phyloP scores from a whole-genome alignment of 2,797 vertebrate genomes.

The Odontamblyopus rebecca region DNA sequence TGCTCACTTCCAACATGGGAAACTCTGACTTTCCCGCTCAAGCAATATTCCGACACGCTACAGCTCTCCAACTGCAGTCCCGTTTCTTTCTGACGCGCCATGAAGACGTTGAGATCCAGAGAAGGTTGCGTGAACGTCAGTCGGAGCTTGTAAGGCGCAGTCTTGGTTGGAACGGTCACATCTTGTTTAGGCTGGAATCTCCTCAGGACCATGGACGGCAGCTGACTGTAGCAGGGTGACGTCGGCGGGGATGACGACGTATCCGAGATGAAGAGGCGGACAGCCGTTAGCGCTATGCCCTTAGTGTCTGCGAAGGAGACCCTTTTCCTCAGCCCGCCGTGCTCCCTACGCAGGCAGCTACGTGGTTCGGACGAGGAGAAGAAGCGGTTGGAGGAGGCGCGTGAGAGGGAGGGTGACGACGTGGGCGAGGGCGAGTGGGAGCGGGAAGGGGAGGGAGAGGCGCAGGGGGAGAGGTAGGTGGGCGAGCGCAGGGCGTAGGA shows the following conservation, averaged over 20 bases:
- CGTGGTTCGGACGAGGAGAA: not conserved
- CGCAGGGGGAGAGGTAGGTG: not conserved
- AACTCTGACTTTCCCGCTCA: slow-evolving; percentile 76
- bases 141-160: slow-evolving; percentile 25
- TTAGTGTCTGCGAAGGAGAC: slow-evolving; percentile 84
- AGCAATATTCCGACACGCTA: slow-evolving; percentile 51
- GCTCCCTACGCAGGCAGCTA: slow-evolving; percentile 53
- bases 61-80: slow-evolving; percentile 78
- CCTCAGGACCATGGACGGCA: not conserved
- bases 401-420: not conserved
- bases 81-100: slow-evolving; percentile 43
- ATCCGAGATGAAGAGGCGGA: slow-evolving; percentile 70
- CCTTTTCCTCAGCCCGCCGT: slow-evolving; percentile 63
- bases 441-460: not conserved
- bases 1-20: slow-evolving; percentile 62
- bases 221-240: not conserved
- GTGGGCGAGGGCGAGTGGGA: no score
- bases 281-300: slow-evolving; percentile 76
- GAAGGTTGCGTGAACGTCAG: slow-evolving; percentile 74
- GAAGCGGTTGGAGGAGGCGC: no score
- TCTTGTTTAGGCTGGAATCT: slow-evolving; percentile 17
- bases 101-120: slow-evolving; percentile 54
- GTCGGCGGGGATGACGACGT: not conserved
- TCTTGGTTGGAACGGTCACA: not conserved
- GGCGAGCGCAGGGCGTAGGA: not conserved